These are phyloP conservation scores for Mya arenaria DNA, from an alignment of 1,140 invertebrate species.

Conservation along the genomic window DNA sequence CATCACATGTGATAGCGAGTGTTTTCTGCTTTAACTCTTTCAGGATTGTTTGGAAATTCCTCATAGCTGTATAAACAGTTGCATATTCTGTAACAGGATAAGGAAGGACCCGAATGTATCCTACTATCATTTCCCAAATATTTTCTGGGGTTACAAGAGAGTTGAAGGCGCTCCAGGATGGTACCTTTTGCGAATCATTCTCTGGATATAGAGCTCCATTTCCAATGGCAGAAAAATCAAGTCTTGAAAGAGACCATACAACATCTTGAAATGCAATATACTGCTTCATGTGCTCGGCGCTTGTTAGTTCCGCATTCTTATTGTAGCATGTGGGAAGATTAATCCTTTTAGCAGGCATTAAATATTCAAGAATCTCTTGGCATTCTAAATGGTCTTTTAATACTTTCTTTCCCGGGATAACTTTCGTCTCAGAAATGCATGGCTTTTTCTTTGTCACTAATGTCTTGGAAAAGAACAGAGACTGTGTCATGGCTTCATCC, in stretches of 20 bases:
- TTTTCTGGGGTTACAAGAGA: neutral
- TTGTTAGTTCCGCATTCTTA: neutral
- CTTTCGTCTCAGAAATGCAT: neutral
- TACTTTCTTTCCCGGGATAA: neutral
- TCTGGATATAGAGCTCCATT: neutral
- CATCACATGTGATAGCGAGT: slow-evolving; percentile 1
- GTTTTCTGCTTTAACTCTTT: neutral
- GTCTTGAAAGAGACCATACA: slow-evolving; percentile 11
- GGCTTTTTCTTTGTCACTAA: neutral
- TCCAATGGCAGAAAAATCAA: neutral
- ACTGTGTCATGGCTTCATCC: slow-evolving; percentile 38
- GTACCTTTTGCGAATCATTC: neutral
- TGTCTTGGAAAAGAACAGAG: slow-evolving; percentile 19
- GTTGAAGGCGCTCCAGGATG: slow-evolving; percentile 17
- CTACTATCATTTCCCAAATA: neutral
- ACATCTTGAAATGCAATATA: neutral
- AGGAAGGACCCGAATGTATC: neutral
- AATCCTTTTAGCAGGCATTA: neutral
- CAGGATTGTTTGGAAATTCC: neutral
- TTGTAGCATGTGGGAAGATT: neutral
- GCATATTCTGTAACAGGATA: slow-evolving; percentile 1
- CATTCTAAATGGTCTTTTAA: slow-evolving; percentile 12
- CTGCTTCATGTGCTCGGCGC: neutral
- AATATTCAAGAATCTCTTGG: neutral
- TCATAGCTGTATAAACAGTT: slow-evolving; percentile 10